A percentile compares a stretch with the other conserved stretches of the same genome.
phyloP scores from a whole-genome alignment of 2,797 vertebrate species.

The Chaetodon trifasciatus region DNA sequence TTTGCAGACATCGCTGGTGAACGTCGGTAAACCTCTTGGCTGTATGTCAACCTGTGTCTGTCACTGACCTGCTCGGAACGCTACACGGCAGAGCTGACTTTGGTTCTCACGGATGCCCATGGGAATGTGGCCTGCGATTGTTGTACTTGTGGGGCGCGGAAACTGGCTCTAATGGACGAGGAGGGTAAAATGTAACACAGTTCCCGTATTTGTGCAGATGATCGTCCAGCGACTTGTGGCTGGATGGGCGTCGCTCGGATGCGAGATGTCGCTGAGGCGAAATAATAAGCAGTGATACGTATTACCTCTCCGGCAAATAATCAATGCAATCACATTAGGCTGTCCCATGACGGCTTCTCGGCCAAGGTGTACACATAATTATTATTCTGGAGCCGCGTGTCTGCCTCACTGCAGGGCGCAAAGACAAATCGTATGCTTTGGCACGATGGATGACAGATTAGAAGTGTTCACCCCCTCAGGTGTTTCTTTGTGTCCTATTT shows the following conservation, averaged over 20 bases:
- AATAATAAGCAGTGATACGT: constrained; percentile 54
- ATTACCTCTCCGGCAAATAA: constrained; percentile 46
- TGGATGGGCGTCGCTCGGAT: constrained; percentile 81
- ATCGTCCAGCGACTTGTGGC: constrained; percentile 61
- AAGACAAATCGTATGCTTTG: constrained; percentile 55
- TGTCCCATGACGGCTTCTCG: constrained; percentile 38
- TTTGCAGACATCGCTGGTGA: constrained; percentile 24
- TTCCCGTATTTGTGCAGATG: constrained; percentile 33
- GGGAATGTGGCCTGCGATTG: constrained; percentile 81
- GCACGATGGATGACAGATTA: constrained; percentile 68
- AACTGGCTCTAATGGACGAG: constrained; percentile 51
- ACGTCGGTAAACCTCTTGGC: constrained; percentile 13
- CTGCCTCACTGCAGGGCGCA: constrained; percentile 66
- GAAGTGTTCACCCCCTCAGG: constrained; percentile 47
- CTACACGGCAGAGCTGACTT: constrained; percentile 50
- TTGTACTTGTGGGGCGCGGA: constrained; percentile 55
- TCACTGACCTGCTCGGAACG: constrained; percentile 55
- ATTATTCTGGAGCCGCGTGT: constrained; percentile 64
- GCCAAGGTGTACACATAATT: constrained; percentile 55
- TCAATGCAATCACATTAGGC: constrained; percentile 60
- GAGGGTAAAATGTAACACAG: constrained; percentile 21
- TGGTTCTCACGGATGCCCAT: constrained; percentile 77
- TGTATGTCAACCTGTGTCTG: constrained; percentile 45
- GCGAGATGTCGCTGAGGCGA: constrained; percentile 60
- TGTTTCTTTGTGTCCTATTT: constrained; percentile 5